Evolutionary conservation across 2,888 invertebrate species (phyloP), one percentile per base, ranked within the genome.

Genomic region (Drosophila neotestacea): DNA sequence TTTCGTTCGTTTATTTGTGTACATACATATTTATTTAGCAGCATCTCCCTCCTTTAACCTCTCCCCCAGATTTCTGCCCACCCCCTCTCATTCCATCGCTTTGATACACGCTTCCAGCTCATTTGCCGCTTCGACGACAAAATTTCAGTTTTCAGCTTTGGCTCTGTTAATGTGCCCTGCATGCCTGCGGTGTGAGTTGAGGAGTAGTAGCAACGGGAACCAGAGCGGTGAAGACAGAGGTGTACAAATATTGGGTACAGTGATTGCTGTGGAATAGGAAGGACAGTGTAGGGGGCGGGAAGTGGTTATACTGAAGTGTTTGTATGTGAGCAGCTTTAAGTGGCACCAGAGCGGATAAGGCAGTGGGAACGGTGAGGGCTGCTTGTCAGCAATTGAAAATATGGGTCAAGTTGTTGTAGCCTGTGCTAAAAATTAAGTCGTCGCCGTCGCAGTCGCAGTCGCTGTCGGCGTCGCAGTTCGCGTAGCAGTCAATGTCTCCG

Each of bases 381-480:
- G 59, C 44, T 56, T 72, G 58, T 67, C 69, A 79, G 73, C 73
- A 70, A 79, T 73, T 89, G 77, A 73, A 88, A 86, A 86, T 86
- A 89, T 86, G 90, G 86, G 86, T 86, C 86, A 86, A 86, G 86
- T 86, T 86, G 89, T 82, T 88, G 83, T 77, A 75, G 85, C 82
- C 88, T 79, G 77, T 84, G 88, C 81, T 83, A 86, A 88, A 88
- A 83, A 88, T 88, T 82, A 88, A 82, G 88, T 87, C 63, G 66
- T 79, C 63, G 73, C 69, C 5, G 68, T 34, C 48, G 51, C 46
- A 27, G 69, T 41, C 41, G n/a, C 41, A 9, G 61, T 47, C 47
- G 39, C 10, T 4, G 47, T 48, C 27, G 76, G 27, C 30, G 61
- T 28, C 50, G 51, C 55, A 58, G 78, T 67, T 44, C 27, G 9